Base-by-base conservation (phyloP, 2,797 vertebrate species). In the Ceyx erithaca region DNA sequence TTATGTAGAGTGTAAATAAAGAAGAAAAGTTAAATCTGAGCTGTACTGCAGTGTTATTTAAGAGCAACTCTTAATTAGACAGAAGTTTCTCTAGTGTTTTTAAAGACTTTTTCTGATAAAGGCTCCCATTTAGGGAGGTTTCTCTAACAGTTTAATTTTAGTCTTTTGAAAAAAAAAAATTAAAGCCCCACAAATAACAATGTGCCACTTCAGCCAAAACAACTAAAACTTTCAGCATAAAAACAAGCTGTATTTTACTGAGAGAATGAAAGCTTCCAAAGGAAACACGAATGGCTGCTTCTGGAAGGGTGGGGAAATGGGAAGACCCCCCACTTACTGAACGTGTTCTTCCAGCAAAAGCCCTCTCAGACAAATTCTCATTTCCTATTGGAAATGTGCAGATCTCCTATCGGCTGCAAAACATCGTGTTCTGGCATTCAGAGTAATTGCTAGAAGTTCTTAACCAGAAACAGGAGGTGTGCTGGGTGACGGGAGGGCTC, bases 201-300 rank as follows among this genome's bases (percentile, higher is more conserved):
- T 7, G 2, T 28, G 25, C 59, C 31, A 17, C 31, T 66, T 86
- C 73, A 76, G 81, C 72, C 77, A 87, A 81, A 94, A 41, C 48
- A 90, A 21, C 58, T 78, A 21, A 61, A 78, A 52, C 19, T 49
- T 87, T 12, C 52, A 82, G 30, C 45, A 61, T 62, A 64, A 80
- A 94, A 90, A 37, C 61, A 80, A 91, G 17, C 46, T 25, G 2
- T 54, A 16, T 54, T 91, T 80, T 46, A 77, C n/a, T 41, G 54
- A 26, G 45, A 71, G 62, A 75, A 88, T 17, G 21, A 68, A 82
- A 91, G 40, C n/a, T 82, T 92, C 54, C 45, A 73, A 73, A 73
- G 77, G 83, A 91, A 94, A 80, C 33, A 43, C 7, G 31, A 88
- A 76, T 77, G 19, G 11, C 30, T 94, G 61, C 80, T 88, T 87